A percentile compares a stretch with the other conserved stretches of the same genome.
These are phyloP conservation scores for Dasypus novemcinctus DNA, from an alignment of 2,113 vertebrate genomes.

Conservation along the genomic window DNA sequence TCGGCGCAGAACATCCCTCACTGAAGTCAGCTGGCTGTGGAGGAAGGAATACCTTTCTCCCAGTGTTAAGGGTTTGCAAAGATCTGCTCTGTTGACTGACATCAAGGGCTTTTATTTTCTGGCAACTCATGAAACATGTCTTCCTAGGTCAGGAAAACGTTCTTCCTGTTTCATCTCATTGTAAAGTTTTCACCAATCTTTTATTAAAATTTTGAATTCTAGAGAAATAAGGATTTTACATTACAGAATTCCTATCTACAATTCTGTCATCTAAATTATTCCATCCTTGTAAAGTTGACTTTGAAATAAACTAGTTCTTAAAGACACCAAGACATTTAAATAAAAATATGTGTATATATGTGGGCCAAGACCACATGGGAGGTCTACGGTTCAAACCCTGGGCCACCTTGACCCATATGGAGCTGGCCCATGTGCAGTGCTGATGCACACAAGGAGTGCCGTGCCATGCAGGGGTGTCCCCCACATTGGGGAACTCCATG, in stretches of 20 bases:
- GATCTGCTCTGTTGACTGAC: neutral
- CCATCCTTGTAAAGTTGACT: neutral
- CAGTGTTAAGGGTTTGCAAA: neutral
- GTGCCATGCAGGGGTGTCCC: no score
- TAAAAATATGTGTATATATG: neutral
- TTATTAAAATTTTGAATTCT: neutral
- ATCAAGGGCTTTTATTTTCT: neutral
- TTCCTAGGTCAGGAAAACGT: neutral
- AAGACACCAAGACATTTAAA: neutral
- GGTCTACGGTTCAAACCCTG: no score
- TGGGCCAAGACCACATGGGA: no score
- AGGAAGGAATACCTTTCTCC: neutral
- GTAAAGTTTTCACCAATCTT: neutral
- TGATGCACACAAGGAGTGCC: no score
- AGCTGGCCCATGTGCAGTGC: no score
- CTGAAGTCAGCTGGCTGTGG: neutral
- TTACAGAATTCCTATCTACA: neutral
- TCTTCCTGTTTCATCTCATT: neutral
- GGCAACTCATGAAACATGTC: neutral
- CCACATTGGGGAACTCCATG: no score
- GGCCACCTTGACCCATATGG: no score
- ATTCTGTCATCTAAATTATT: neutral
- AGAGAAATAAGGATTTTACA: neutral
- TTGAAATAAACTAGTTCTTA: neutral
- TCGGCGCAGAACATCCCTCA: neutral